Evolutionary conservation across 2,888 invertebrate species (phyloP).

Genomic region (Epicampocera succincta): DNA sequence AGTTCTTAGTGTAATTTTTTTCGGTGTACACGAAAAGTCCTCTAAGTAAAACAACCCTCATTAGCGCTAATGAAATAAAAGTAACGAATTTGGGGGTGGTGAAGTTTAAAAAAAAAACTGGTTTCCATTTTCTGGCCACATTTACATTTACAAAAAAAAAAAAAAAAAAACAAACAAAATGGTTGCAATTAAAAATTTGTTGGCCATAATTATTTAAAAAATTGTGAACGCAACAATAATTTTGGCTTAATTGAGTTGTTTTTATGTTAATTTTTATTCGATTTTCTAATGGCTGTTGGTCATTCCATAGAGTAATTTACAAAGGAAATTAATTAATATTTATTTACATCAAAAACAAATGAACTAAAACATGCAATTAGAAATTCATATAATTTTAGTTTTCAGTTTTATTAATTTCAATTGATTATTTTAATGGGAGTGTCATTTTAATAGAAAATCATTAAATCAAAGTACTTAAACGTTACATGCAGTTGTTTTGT

Average conservation of each 20-base stretch:
- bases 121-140: slow-evolving; percentile 19
- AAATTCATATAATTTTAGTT: neutral
- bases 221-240: slow-evolving; percentile 23
- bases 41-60: slow-evolving; percentile 36
- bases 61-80: slow-evolving; percentile 51
- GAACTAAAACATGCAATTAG: slow-evolving; percentile 45
- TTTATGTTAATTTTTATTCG: slow-evolving; percentile 14
- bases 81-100: slow-evolving; percentile 35
- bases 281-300: slow-evolving; percentile 69
- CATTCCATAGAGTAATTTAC: slow-evolving; percentile 71
- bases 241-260: slow-evolving; percentile 53
- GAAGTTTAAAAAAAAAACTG: slow-evolving; percentile 13
- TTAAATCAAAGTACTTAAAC: slow-evolving; percentile 33
- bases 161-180: slow-evolving; percentile 38
- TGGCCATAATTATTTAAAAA: slow-evolving; percentile 4
- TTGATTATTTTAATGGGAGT: slow-evolving; percentile 20
- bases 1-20: neutral
- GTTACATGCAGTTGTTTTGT: slow-evolving; percentile 12
- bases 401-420: neutral
- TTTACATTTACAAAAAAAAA: neutral
- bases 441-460: slow-evolving; percentile 41
- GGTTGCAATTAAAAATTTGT: slow-evolving; percentile 34
- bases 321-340: slow-evolving; percentile 64
- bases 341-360: slow-evolving; percentile 25
- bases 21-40: neutral